Evolutionary conservation across 2,888 invertebrate species (phyloP).

Genomic region (Oscheius myriophilus): DNA sequence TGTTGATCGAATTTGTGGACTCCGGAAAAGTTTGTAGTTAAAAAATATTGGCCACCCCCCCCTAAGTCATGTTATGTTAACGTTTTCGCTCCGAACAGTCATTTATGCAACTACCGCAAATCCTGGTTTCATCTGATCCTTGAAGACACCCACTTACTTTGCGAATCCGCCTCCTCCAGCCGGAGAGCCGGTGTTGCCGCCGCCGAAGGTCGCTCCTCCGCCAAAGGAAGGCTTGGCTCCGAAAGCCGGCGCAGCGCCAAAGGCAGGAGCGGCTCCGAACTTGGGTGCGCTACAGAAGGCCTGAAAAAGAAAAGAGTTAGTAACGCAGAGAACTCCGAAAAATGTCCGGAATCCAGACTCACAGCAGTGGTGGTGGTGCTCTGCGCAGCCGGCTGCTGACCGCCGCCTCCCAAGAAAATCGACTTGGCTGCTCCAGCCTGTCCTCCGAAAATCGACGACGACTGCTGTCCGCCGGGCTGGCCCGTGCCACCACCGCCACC

Average conservation of each 20-base stretch:
- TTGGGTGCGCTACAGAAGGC: slow-evolving; percentile 16
- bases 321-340: not conserved
- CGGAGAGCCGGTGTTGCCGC: not conserved
- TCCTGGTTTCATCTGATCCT: no score
- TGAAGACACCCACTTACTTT: slow-evolving; percentile 9
- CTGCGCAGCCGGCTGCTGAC: slow-evolving; percentile 9
- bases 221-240: slow-evolving; percentile 18
- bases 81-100: no score
- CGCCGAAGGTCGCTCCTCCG: not conserved
- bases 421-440: not conserved
- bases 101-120: no score
- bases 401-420: not conserved
- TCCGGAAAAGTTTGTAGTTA: no score
- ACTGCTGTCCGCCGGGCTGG: not conserved
- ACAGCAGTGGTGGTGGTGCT: slow-evolving; percentile 1
- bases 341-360: not conserved
- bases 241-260: slow-evolving; percentile 6
- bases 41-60: no score
- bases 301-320: not conserved
- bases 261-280: slow-evolving; percentile 16
- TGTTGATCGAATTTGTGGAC: no score
- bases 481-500: slow-evolving; percentile 1
- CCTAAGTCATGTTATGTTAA: no score
- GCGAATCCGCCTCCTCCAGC: slow-evolving; percentile 19
- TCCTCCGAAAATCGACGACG: not conserved